phyloP scores from a whole-genome alignment of 2,797 vertebrate genomes.

The Gambelia wislizenii region DNA sequence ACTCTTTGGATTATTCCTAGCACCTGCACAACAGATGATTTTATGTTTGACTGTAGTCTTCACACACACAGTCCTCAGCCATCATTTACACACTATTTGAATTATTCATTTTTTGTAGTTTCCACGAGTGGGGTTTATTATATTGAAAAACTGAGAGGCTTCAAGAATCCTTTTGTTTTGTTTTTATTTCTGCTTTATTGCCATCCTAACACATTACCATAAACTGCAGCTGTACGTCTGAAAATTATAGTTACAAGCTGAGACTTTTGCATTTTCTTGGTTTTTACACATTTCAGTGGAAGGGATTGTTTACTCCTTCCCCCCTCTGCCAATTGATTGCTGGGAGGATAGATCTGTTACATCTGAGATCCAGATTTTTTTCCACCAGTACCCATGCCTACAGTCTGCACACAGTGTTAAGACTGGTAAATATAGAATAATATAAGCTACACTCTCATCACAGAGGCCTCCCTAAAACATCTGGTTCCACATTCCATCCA shows the following conservation, averaged over 20 bases:
- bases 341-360: slow-evolving; percentile 7
- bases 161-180: background rate
- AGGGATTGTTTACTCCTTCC: slow-evolving; percentile 1
- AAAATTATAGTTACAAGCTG: slow-evolving; percentile 3
- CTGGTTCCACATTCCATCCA: background rate
- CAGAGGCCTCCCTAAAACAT: slow-evolving; percentile 8
- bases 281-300: slow-evolving; percentile 21
- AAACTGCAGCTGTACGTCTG: slow-evolving; percentile 18
- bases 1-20: background rate
- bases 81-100: slow-evolving; percentile 4
- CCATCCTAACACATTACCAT: slow-evolving; percentile 12
- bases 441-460: background rate
- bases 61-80: background rate
- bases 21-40: background rate
- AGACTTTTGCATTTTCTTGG: background rate
- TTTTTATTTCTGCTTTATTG: slow-evolving; percentile 17
- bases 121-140: background rate
- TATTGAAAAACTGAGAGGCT: background rate
- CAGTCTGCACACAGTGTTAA: background rate
- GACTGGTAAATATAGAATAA: background rate
- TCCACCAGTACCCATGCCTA: background rate
- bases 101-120: background rate
- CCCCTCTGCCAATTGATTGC: background rate
- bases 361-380: slow-evolving; percentile 23
- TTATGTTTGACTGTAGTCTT: background rate